Evolutionary conservation across 2,797 vertebrate genomes (phyloP).

Genomic region (Manis javanica): DNA sequence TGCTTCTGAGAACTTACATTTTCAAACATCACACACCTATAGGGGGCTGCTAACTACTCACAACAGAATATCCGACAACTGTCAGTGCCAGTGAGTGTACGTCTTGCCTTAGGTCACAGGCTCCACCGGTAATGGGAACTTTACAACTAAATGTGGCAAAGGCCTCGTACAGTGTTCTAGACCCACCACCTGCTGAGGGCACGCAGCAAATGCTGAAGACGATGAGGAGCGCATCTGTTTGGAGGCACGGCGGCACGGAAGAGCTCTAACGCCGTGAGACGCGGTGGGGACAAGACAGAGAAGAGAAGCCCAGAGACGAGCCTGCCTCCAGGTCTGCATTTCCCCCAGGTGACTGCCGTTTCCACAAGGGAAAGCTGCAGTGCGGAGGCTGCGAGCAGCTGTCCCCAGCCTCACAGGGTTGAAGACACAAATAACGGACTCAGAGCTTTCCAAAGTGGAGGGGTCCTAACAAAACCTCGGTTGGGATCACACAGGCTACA

Average conservation of each 20-base stretch:
- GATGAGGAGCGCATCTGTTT: neutral
- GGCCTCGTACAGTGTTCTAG: too few relatives aligned
- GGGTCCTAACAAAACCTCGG: neutral
- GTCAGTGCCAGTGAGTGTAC: too few relatives aligned
- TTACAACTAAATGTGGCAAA: too few relatives aligned
- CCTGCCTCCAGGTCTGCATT: neutral
- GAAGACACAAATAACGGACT: neutral
- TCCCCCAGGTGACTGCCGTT: neutral
- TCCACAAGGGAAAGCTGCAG: neutral
- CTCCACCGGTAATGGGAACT: too few relatives aligned
- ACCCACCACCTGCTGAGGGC: neutral
- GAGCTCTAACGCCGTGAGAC: neutral
- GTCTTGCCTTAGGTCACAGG: too few relatives aligned
- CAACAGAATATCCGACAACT: too few relatives aligned
- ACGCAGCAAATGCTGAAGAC: neutral
- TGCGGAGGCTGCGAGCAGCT: neutral
- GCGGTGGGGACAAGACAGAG: neutral
- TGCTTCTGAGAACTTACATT: too few relatives aligned
- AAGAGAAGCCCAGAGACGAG: neutral
- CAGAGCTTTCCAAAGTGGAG: neutral
- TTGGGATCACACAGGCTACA: neutral
- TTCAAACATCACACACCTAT: too few relatives aligned
- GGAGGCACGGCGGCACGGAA: neutral
- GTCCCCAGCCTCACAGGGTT: neutral
- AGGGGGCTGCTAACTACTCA: too few relatives aligned